A percentile compares a stretch with the other conserved stretches of the same genome.
Conservation (phyloP, 2,797 vertebrate genomes). For the Sphaeramia orbicularis region DNA sequence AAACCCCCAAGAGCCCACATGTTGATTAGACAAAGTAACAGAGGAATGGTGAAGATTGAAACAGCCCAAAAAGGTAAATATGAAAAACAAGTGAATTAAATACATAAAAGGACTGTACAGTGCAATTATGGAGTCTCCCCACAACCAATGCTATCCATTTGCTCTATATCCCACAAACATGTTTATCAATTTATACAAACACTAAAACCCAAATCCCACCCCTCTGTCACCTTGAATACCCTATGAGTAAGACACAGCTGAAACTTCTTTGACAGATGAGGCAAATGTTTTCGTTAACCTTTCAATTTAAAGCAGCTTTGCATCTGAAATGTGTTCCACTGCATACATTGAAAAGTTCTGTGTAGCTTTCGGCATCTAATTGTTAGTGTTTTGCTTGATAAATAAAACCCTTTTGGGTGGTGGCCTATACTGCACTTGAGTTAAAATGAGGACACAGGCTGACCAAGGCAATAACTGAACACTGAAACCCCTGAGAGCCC, state of each 20-base stretch:
- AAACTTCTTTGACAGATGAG: constrained; percentile 43
- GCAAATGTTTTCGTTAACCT: constrained; percentile 51
- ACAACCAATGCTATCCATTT: too few species aligned
- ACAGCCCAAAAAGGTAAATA: too few species aligned
- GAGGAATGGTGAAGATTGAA: too few species aligned
- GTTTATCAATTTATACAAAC: too few species aligned
- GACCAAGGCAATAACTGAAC: constrained; percentile 52
- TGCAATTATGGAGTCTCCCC: too few species aligned
- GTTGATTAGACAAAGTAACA: too few species aligned
- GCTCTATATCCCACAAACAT: too few species aligned
- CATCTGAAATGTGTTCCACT: constrained; percentile 45
- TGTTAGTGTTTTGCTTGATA: constrained; percentile 60
- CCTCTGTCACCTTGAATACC: background rate
- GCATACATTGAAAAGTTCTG: constrained; percentile 42
- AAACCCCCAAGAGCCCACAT: constrained; percentile 52
- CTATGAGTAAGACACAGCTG: constrained; percentile 29
- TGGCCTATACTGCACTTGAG: constrained; percentile 39
- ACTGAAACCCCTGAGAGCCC: constrained; percentile 56
- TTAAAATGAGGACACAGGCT: constrained; percentile 67
- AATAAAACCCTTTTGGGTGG: constrained; percentile 50
- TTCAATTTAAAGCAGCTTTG: constrained; percentile 33
- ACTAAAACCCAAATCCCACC: too few species aligned
- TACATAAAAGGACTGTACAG: too few species aligned
- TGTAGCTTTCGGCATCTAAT: constrained; percentile 19
- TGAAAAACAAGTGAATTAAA: too few species aligned